phyloP scores from a whole-genome alignment of 2,888 invertebrate genomes.

The Troglohyphantes excavatus region DNA sequence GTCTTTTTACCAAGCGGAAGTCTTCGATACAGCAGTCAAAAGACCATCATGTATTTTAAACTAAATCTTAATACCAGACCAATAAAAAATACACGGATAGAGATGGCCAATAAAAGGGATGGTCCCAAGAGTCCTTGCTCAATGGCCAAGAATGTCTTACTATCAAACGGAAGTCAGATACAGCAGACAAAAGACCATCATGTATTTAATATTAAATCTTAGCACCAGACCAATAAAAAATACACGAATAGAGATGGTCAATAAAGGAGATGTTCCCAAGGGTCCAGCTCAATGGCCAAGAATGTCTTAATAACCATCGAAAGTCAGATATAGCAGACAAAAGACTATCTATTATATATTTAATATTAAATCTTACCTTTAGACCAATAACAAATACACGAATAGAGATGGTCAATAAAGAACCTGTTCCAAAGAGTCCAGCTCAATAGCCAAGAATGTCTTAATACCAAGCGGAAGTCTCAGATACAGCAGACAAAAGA shows the following conservation, averaged over 20 bases:
- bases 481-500: neutral
- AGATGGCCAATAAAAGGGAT: neutral
- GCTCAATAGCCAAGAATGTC: neutral
- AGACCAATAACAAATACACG: neutral
- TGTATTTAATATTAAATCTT: neutral
- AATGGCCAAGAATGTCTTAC: neutral
- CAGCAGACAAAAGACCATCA: neutral
- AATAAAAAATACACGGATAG: neutral
- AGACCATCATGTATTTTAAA: neutral
- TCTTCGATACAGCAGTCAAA: slow-evolving; percentile 64
- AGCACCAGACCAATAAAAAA: neutral
- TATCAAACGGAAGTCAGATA: neutral
- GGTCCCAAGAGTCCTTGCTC: neutral
- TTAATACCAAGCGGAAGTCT: neutral
- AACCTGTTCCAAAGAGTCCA: neutral
- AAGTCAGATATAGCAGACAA: slow-evolving; percentile 66
- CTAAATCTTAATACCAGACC: neutral
- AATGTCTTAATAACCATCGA: neutral
- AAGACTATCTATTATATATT: neutral
- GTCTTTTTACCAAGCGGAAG: neutral
- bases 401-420: neutral
- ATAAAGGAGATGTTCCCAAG: neutral
- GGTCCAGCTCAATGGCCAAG: no score
- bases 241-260: no score
- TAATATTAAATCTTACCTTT: neutral